Base-by-base conservation (phyloP, 2,888 invertebrate genomes). In the Xanthia togata region DNA sequence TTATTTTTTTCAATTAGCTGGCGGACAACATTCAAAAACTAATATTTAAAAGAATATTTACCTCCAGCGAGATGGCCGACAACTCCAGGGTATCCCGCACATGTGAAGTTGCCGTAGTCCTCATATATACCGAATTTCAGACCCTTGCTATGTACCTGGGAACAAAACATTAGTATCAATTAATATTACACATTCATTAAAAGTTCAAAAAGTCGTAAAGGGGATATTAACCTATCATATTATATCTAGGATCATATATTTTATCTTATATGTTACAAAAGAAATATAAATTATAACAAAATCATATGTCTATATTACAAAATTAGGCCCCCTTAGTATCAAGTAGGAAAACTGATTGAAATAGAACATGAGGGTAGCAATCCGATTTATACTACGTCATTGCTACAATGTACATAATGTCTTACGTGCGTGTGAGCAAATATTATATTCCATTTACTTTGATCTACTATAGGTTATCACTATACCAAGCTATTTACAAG, bases 51-150 rank as follows among this genome's bases (percentile, higher is more conserved):
- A n/a, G 2, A 5, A 62, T 62, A 41, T 84, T 87, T 90, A 97
- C 97, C 97, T 86, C 97, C 97, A 91, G 98, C 97, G 90, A 99
- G 97, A 95, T 98, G 98, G 9, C 98, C 98, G 83, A 99, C 97
- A 73, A 99, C 98, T 17, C 99, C 99, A 0, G 99, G 99, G 93
- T 99, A 99, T 5, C 99, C 99, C 3, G 98, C 99, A 93, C 99
- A 99, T 0, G 99, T 99, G 94, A 98, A 98, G 92, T 99, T 99
- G 11, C 99, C 99, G 93, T 98, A 99, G 94, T 99, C 99, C 93
- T 99, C 99, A 93, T 99, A 99, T 85, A 99, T 99, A 41, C 99
- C 99, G 92, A 99, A 98, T 94, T 99, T 99, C 67, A 99, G 96
- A 26, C 99, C 99, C 93, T 98, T 98, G 59, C 98, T 97, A 95